These are phyloP conservation scores for Dipus sagitta DNA, from an alignment of 2,797 vertebrate species.

Conservation along the genomic window DNA sequence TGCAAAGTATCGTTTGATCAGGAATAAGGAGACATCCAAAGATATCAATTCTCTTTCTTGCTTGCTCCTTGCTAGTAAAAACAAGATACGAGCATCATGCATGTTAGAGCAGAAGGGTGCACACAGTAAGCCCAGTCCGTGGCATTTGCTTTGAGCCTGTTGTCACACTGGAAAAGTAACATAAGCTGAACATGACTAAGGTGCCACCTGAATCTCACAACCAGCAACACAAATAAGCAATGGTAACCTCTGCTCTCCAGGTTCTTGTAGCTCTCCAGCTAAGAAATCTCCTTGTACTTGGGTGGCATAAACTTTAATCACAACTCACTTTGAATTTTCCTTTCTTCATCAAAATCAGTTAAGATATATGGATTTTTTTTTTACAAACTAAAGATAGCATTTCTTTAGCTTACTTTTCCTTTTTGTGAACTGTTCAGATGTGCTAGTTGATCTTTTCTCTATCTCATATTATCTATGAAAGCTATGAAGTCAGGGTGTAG, in stretches of 20 bases:
- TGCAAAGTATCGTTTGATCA: not conserved
- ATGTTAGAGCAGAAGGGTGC: not conserved
- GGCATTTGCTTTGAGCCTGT: too few species aligned
- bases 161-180: not conserved
- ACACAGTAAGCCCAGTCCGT: not conserved
- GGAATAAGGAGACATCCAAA: not conserved
- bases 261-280: not conserved
- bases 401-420: constrained; percentile 22
- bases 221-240: not conserved
- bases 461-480: constrained; percentile 42
- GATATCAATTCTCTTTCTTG: not conserved
- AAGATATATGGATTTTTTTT: not conserved
- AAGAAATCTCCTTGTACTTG: not conserved
- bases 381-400: not conserved
- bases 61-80: constrained; percentile 40
- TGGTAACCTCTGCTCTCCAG: not conserved
- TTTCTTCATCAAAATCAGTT: constrained; percentile 33
- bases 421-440: not conserved
- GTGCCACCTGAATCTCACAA: not conserved
- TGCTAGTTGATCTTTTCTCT: constrained; percentile 20
- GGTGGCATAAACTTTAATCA: not conserved
- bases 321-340: not conserved
- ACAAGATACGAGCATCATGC: not conserved
- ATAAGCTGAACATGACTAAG: not conserved
- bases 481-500: too few species aligned